These are phyloP conservation scores for Leucophora obtusa DNA, from an alignment of 2,888 invertebrate genomes.

Conservation along the genomic window DNA sequence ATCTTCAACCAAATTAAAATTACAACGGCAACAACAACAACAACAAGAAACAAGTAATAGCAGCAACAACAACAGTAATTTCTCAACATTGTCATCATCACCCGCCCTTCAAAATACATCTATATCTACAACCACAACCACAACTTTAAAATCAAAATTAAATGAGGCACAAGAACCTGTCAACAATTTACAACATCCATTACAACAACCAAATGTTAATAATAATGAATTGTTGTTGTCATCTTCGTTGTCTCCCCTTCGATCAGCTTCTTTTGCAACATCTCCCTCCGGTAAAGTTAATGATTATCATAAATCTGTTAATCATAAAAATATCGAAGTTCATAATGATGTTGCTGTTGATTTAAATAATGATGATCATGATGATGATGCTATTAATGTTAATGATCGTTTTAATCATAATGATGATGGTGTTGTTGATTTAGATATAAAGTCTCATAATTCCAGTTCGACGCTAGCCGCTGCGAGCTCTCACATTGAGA, in stretches of 20 bases:
- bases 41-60: constrained; percentile 62
- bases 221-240: constrained; percentile 50
- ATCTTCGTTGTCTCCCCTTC: constrained; percentile 25
- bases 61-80: constrained; percentile 59
- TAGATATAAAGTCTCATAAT: constrained; percentile 39
- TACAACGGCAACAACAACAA: constrained; percentile 66
- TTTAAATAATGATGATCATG: constrained; percentile 15
- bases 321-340: constrained; percentile 47
- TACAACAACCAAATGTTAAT: constrained; percentile 35
- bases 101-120: constrained; percentile 31
- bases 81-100: constrained; percentile 1
- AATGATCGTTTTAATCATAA: not conserved
- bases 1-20: constrained; percentile 74
- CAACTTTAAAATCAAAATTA: constrained; percentile 21
- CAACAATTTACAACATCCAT: constrained; percentile 34
- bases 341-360: constrained; percentile 17
- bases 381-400: constrained; percentile 19
- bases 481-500: constrained; percentile 49
- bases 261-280: constrained; percentile 31
- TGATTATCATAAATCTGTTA: constrained; percentile 52
- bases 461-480: constrained; percentile 56
- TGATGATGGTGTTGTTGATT: constrained; percentile 26
- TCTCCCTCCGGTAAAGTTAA: constrained; percentile 39
- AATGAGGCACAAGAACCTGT: constrained; percentile 6
- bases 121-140: constrained; percentile 31